Percentiles rank a stretch among this genome's conserved stretches.
These are phyloP conservation scores for Ctenicera cuprea DNA, from an alignment of 2,888 invertebrate species.

Conservation along the genomic window DNA sequence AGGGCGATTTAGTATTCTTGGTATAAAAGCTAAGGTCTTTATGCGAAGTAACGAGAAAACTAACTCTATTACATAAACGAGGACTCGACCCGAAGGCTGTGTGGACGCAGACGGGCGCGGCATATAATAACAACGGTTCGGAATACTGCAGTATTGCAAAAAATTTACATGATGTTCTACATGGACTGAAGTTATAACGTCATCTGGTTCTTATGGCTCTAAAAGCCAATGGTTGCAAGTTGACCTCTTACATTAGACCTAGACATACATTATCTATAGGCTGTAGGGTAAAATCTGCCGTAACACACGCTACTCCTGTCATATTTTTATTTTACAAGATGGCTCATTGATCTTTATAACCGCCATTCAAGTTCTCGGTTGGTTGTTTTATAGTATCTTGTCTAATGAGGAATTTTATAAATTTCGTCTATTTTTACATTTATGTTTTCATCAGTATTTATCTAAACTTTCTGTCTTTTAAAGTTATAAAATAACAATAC, in stretches of 20 bases:
- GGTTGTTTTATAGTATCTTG: neutral
- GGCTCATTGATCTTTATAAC: constrained; percentile 14
- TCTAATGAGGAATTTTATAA: too few relatives aligned
- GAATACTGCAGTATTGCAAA: constrained; percentile 60
- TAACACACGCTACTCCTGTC: neutral
- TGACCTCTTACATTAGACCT: constrained; percentile 43
- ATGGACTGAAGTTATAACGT: constrained; percentile 56
- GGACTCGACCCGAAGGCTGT: constrained; percentile 31
- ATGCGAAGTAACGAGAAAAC: constrained; percentile 37
- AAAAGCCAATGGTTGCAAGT: constrained; percentile 52
- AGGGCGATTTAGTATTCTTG: constrained; percentile 8
- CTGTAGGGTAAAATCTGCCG: constrained; percentile 23
- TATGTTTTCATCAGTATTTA: too few relatives aligned
- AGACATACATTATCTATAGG: constrained; percentile 35
- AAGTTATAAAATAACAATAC: too few relatives aligned
- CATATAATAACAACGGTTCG: constrained; percentile 53
- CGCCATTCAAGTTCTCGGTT: neutral
- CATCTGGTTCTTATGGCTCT: constrained; percentile 57
- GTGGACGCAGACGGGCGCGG: constrained; percentile 38
- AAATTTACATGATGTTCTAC: constrained; percentile 60
- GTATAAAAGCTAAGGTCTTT: constrained; percentile 21
- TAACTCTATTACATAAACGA: constrained; percentile 45
- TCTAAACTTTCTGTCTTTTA: too few relatives aligned
- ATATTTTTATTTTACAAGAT: constrained; percentile 16
- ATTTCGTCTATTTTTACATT: too few relatives aligned